Base-by-base conservation (phyloP, 1,140 invertebrate genomes). In the Wiebesia pumilae region DNA sequence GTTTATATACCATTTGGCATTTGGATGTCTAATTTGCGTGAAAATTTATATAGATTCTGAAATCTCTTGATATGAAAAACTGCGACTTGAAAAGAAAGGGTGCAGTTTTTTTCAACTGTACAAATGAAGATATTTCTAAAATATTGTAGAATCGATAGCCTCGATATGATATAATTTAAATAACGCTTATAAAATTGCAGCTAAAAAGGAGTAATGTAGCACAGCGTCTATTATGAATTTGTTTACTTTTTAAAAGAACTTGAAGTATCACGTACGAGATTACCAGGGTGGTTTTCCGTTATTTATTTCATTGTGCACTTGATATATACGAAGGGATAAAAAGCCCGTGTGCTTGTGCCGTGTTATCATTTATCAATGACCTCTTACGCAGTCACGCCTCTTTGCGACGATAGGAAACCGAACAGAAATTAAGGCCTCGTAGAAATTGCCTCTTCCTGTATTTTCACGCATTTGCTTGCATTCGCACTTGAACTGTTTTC, bases 291-390 rank as follows among this genome's bases (percentile, higher is more conserved):
- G 40, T 19, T 81, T 38, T 40, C 35, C n/a, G 51, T 47, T 84
- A 43, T 43, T 58, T 21, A 81, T 85, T 81, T 51, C 43, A 80
- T 81, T 85, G 54, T 40, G 65, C 78, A 69, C 38, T 79, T 79
- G 7, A 27, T 4, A 38, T 54, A 21, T 43, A 35, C 35, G 73
- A 84, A 78, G 71, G 73, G 73, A 47, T 62, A 78, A 65, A 75
- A 78, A 16, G 24, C 24, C 33, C 51, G 2, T 27, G 6, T 24
- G 51, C 47, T n/a, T 7, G 14, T 24, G 24, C 71, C 80, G 27
- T 77, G 78, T 88, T 90, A 90, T 90, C 88, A 51, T 89, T 90
- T 90, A 90, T 90, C 90, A 86, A 86, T 90, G 88, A 90, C 89
- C 89, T 91, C 90, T 85, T 51, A 84, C 67, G 54, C 83, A 75